Evolutionary conservation across 2,113 vertebrate species (phyloP).

Genomic region (zebrafish (Danio rerio)): GRCz12tu NC_133191.1:12547001-12547500

Average conservation of each 20-base stretch:
- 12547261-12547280: neutral
- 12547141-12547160: slow-evolving; percentile 94
- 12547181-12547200: slow-evolving; percentile 92
- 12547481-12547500: too few relatives aligned
- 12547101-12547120: slow-evolving; percentile 82
- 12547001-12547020: neutral
- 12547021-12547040: neutral
- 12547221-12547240: neutral
- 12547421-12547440: too few relatives aligned
- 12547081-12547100: neutral
- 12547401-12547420: too few relatives aligned
- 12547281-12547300: too few relatives aligned
- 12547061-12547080: slow-evolving; percentile 6
- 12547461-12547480: too few relatives aligned
- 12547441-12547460: too few relatives aligned
- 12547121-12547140: slow-evolving; percentile 96
- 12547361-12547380: too few relatives aligned
- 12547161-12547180: slow-evolving; percentile 92
- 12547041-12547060: slow-evolving; percentile 5
- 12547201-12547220: slow-evolving; percentile 75
- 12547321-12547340: neutral
- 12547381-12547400: too few relatives aligned
- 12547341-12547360: too few relatives aligned
- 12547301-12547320: too few relatives aligned
- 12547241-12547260: neutral